Conservation (phyloP, 1,140 invertebrate species). For the Zaprionus inermis region DNA sequence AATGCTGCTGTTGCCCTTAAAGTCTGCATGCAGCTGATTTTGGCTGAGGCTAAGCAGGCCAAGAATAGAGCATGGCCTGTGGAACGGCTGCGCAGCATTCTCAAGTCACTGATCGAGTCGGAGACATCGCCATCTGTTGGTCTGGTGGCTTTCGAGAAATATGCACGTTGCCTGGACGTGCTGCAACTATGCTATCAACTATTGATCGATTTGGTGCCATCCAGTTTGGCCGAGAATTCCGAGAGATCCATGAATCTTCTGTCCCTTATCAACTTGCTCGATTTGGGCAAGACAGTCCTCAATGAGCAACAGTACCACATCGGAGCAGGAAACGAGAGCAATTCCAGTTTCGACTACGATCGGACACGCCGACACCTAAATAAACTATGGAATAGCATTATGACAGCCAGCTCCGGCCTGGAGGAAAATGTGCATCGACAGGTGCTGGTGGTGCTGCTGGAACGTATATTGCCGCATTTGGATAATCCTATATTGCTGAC, state of each 20-base stretch:
- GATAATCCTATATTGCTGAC: constrained; percentile 92
- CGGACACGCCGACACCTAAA: constrained; percentile 86
- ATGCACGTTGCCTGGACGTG: constrained; percentile 87
- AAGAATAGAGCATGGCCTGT: constrained; percentile 81
- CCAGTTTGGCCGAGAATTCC: constrained; percentile 34
- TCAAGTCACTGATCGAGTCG: constrained; percentile 86
- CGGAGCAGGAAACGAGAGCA: not conserved
- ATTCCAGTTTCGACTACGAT: constrained; percentile 74
- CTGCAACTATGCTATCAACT: constrained; percentile 86
- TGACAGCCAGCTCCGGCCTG: constrained; percentile 87
- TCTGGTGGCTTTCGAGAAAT: constrained; percentile 87
- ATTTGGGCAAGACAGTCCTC: constrained; percentile 53
- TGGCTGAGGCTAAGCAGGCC: constrained; percentile 87
- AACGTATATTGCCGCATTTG: constrained; percentile 92
- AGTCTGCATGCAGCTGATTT: constrained; percentile 88
- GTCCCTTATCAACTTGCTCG: constrained; percentile 86
- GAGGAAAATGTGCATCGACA: constrained; percentile 90
- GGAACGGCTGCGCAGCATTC: constrained; percentile 85
- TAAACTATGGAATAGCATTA: constrained; percentile 89
- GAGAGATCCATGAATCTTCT: constrained; percentile 87
- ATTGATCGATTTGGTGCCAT: constrained; percentile 84
- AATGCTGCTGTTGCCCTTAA: constrained; percentile 80
- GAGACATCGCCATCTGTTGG: constrained; percentile 66
- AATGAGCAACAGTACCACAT: constrained; percentile 48
- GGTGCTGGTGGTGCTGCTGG: constrained; percentile 91